Evolutionary conservation across 2,113 vertebrate species (phyloP), one percentile per base, ranked within the genome.

Genomic region (Phocoena phocoena): DNA sequence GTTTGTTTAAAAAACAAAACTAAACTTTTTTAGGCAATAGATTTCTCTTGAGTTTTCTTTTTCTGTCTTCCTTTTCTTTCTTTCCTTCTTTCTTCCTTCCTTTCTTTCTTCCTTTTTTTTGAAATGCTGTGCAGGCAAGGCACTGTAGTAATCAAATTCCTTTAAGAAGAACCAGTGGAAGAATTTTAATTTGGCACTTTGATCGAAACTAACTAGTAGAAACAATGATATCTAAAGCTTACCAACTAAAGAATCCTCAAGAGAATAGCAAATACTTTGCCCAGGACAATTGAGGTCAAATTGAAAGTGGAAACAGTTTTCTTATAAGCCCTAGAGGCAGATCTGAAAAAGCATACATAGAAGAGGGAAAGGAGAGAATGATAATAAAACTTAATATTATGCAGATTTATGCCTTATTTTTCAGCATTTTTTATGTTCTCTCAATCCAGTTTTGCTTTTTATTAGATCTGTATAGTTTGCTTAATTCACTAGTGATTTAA

Each of bases 331-430:
- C 2, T 93, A 17, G 82, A 93, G 97, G 95, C 87, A 97, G 95
- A 97, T 97, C 83, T 90, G 96, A 74, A 92, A 88, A 97, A 83
- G 95, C 74, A 47, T 89, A 58, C 70, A 92, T 41, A 93, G 70
- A 89, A 95, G 91, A 97, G 89, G 82, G n/a, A 94, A 97, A 96
- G 77, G 92, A 97, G 68, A 93, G 67, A 97, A 95, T 95, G 97
- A 97, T 98, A 98, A 98, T 97, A 90, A 97, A 96, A 97, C 68
- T 97, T 95, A 96, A 93, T 98, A 97, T 98, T 98, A 98, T 99
- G 98, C 98, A 99, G 98, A 98, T 97, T 95, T 96, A 98, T 99
- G 98, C 98, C 99, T 99, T 98, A 96, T 97, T 98, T 98, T 98
- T 98, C 97, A 98, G 97, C 95, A 20, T 98, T 98, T 98, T 98